These are phyloP conservation scores for Paracyprichromis sp. DNA, from an alignment of 2,113 vertebrate species.

Conservation along the genomic window DNA sequence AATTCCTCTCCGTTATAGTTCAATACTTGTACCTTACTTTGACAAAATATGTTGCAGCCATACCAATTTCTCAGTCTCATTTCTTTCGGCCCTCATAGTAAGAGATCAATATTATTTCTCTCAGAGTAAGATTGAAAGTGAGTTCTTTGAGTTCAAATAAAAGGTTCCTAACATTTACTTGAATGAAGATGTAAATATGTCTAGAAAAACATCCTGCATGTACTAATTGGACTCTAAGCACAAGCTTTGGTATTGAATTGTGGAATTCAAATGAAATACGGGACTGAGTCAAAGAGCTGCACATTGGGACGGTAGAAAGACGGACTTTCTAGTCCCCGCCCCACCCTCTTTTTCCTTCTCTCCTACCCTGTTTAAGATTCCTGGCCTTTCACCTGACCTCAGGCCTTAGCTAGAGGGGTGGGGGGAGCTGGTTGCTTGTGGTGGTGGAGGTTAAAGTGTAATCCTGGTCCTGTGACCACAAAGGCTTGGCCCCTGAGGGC, in stretches of 20 bases:
- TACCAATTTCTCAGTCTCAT: neutral
- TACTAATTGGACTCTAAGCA: neutral
- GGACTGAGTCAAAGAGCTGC: neutral
- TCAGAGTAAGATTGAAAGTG: neutral
- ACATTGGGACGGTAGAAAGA: constrained; percentile 36
- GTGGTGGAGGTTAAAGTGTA: constrained; percentile 73
- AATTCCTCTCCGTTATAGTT: neutral
- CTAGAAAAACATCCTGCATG: neutral
- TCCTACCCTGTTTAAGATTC: constrained; percentile 57
- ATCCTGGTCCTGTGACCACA: constrained; percentile 76
- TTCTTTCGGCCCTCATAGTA: neutral
- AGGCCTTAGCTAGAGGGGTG: constrained; percentile 33
- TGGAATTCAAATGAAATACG: constrained; percentile 18
- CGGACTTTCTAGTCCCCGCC: constrained; percentile 25
- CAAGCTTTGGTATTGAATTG: neutral
- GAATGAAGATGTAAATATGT: neutral
- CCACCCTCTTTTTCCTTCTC: neutral
- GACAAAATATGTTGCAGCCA: neutral
- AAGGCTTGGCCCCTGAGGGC: constrained; percentile 68
- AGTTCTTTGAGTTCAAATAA: neutral
- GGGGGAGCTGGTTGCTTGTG: neutral
- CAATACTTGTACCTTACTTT: neutral
- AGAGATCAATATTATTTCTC: neutral
- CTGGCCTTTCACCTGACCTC: constrained; percentile 74
- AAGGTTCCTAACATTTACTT: neutral